These are phyloP conservation scores for Zapus hudsonius DNA, from an alignment of 2,113 vertebrate genomes.

Conservation along the genomic window DNA sequence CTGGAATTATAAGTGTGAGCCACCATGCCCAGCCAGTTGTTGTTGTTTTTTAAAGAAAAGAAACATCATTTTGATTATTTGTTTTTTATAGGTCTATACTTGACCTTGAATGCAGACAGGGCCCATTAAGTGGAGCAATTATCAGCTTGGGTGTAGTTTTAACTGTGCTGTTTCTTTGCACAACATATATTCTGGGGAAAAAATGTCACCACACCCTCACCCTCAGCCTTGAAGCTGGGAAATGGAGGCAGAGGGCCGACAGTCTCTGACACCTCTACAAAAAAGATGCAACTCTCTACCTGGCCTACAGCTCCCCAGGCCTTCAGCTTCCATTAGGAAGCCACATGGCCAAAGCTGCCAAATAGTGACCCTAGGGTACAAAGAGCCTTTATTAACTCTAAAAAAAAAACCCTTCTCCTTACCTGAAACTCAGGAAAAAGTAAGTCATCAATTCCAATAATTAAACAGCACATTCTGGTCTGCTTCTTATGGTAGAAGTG, in stretches of 20 bases:
- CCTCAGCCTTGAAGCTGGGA: background rate
- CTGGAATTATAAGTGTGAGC: no score
- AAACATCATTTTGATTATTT: background rate
- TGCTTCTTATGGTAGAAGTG: background rate
- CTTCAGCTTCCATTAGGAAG: background rate
- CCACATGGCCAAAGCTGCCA: background rate
- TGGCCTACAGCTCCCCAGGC: background rate
- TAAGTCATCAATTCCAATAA: background rate
- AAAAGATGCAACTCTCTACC: background rate
- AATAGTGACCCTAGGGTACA: background rate
- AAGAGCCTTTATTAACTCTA: background rate
- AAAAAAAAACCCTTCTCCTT: constrained; percentile 26
- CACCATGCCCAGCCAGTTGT: no score
- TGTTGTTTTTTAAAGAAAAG: background rate
- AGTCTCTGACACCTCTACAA: background rate
- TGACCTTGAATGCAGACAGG: background rate
- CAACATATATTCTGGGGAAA: background rate
- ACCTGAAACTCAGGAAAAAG: background rate
- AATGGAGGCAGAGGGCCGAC: no score
- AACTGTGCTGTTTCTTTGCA: background rate
- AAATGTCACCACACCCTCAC: background rate
- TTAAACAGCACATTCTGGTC: background rate
- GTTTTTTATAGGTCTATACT: background rate
- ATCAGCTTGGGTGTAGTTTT: background rate
- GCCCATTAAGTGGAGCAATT: background rate